Conservation (phyloP, 2,888 invertebrate species). For the Adineta ricciae region DNA sequence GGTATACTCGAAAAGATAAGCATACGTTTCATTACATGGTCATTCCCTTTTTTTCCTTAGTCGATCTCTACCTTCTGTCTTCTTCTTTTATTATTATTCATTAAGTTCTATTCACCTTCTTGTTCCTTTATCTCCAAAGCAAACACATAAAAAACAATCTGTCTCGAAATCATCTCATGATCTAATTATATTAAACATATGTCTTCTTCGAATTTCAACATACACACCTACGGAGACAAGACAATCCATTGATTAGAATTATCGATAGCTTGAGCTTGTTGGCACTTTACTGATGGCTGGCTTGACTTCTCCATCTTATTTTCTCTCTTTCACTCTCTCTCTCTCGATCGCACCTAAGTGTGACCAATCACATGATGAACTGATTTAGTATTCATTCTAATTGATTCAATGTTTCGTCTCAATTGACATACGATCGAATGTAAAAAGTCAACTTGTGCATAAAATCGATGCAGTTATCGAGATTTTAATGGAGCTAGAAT, state of each 20-base stretch:
- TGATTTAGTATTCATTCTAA: neutral
- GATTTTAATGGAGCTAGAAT: neutral
- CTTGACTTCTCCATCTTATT: neutral
- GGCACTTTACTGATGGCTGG: neutral
- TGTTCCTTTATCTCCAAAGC: neutral
- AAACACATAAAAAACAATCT: neutral
- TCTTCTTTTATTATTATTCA: neutral
- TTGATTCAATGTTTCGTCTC: neutral
- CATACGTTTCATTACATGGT: neutral
- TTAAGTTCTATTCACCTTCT: neutral
- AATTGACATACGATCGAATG: neutral
- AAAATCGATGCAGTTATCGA: neutral
- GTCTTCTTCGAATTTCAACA: neutral
- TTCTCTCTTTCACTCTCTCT: too few relatives aligned
- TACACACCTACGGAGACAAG: neutral
- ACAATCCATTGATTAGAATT: neutral
- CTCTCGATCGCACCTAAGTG: neutral
- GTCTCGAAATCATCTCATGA: neutral
- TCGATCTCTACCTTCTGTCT: neutral
- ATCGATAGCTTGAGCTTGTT: neutral
- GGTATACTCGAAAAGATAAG: neutral
- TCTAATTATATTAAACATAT: neutral
- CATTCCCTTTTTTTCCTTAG: neutral
- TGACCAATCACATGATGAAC: constrained; percentile 2
- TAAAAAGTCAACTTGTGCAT: constrained; percentile 5